Percentiles rank a stretch among this genome's conserved stretches.
Evolutionary conservation across 2,888 invertebrate species (phyloP).

Genomic region (Poecilus cupreus): DNA sequence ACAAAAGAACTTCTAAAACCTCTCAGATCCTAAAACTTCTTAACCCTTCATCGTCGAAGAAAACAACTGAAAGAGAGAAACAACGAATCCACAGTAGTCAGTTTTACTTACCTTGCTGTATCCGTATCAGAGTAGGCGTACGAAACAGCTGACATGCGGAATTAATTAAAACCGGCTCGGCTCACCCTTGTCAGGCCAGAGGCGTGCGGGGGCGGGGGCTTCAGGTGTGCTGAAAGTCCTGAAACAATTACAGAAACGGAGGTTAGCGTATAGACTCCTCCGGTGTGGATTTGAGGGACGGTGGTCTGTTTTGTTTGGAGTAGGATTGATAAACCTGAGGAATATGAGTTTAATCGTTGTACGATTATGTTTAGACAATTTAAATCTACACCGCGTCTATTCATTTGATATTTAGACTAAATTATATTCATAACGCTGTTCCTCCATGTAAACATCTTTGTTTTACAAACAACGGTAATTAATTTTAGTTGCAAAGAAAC

Average conservation of each 20-base stretch:
- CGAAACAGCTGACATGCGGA: slow-evolving; percentile 42
- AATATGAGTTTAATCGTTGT: too few species aligned
- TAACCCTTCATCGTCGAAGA: not conserved
- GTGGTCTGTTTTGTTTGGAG: too few species aligned
- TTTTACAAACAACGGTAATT: too few species aligned
- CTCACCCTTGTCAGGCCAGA: slow-evolving; percentile 32
- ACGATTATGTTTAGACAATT: too few species aligned
- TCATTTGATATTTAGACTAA: too few species aligned
- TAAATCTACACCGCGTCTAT: too few species aligned
- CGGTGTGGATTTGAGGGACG: not conserved
- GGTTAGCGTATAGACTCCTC: not conserved
- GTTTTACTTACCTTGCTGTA: not conserved
- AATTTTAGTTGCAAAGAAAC: too few species aligned
- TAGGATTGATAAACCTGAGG: too few species aligned
- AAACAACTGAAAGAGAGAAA: not conserved
- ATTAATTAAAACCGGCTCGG: slow-evolving; percentile 41
- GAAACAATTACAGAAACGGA: slow-evolving; percentile 15
- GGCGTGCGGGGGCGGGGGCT: not conserved
- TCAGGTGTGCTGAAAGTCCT: slow-evolving; percentile 1
- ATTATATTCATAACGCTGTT: too few species aligned
- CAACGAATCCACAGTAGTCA: not conserved
- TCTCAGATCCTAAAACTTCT: not conserved
- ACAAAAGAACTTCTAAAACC: not conserved
- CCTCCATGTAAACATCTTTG: too few species aligned
- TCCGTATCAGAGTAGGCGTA: not conserved